Evolutionary conservation across 2,888 invertebrate genomes (phyloP).

Genomic region (Trachelus iudaicus): DNA sequence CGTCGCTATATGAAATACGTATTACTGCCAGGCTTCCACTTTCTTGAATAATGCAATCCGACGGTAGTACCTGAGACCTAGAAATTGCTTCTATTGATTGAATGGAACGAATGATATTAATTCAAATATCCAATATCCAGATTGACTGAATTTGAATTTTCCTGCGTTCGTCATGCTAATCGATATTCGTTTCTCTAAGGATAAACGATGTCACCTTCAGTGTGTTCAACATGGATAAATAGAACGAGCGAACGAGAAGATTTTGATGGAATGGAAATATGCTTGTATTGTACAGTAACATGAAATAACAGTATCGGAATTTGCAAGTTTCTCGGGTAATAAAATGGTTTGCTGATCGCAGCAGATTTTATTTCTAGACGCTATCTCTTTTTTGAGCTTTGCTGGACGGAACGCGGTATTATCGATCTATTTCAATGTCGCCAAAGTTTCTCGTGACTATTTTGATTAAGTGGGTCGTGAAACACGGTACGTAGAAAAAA

Average conservation of each 20-base stretch:
- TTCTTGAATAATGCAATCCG: background rate
- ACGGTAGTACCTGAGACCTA: background rate
- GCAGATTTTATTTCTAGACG: background rate
- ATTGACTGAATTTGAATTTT: constrained; percentile 1
- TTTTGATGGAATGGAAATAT: background rate
- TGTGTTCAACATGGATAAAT: background rate
- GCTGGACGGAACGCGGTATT: background rate
- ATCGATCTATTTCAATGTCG: background rate
- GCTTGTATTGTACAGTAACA: background rate
- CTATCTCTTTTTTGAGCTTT: background rate
- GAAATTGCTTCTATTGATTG: background rate
- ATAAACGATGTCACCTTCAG: background rate
- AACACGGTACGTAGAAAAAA: background rate
- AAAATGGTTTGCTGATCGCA: background rate
- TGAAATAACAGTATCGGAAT: background rate
- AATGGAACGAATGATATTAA: background rate
- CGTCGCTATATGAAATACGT: constrained; percentile 1
- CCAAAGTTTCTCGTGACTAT: background rate
- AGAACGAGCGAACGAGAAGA: background rate
- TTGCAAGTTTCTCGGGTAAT: background rate
- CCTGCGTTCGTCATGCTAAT: background rate
- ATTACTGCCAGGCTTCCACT: background rate
- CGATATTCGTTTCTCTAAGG: background rate
- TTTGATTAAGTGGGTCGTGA: background rate
- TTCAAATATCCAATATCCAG: background rate